Evolutionary conservation across 1,140 invertebrate genomes (phyloP), one percentile per base, ranked within the genome.

Genomic region (Andricus grossulariae): DNA sequence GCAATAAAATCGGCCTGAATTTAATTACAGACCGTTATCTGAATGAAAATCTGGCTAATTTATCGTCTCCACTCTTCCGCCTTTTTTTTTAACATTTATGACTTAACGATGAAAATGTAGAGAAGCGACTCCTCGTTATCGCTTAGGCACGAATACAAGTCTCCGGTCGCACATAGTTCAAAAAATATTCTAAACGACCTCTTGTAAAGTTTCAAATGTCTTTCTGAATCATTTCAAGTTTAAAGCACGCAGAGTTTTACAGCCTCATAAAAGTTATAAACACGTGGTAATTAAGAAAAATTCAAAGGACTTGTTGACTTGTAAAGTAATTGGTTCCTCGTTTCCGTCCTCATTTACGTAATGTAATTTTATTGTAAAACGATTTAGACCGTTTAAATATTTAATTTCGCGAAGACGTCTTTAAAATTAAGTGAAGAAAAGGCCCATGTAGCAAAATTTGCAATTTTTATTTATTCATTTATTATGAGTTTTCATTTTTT

Each of bases 1-100:
- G 84, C 85, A 90, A 88, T 90, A 90, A 89, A 89, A 87, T 90
- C 85, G 85, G 85, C 81, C 86, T 85, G 87, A 86, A 90, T 90
- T 90, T 90, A 90, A 90, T 89, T 90, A 90, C 86, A 74, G 52
- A 72, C 57, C 71, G 72, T 86, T 88, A 89, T 89, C 88, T 83
- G 73, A 71, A 74, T 75, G 54, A 82, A 83, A 82, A 89, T 90
- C 88, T 90, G 76, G 84, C 82, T 85, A 82, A 83, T 88, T 88
- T 88, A 89, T 88, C 85, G 84, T 83, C 73, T 78, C 80, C 25
- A 57, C 77, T 60, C 76, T 72, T 80, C 73, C 60, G 18, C 71
- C 79, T 79, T 78, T 45, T 66, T 66, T 45, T 66, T 66, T n/a
- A 66, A 66, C 57, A 66, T 66, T 66, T 66, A 66, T 66, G 21